Evolutionary conservation across 2,113 vertebrate genomes (phyloP).

Genomic region (Cacatua alba): DNA sequence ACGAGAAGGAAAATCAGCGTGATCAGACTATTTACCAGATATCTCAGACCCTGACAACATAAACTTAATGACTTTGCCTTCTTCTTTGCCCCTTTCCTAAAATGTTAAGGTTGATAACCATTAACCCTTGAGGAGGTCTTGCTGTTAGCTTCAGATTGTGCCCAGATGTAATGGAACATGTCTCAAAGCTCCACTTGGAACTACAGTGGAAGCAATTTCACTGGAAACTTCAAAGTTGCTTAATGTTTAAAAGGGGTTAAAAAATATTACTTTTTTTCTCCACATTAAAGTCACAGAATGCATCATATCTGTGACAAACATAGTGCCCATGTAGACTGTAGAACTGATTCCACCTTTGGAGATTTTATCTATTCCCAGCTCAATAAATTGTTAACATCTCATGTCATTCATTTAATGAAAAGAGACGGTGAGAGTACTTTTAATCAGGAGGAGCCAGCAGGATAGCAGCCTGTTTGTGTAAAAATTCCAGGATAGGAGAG

Average conservation of each 20-base stretch:
- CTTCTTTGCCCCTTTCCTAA: neutral
- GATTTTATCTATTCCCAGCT: neutral
- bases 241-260: neutral
- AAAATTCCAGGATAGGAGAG: neutral
- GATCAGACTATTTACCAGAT: neutral
- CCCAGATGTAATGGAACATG: neutral
- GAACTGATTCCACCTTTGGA: neutral
- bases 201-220: neutral
- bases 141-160: neutral
- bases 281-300: neutral
- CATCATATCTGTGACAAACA: neutral
- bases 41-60: neutral
- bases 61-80: neutral
- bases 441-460: neutral
- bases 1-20: neutral
- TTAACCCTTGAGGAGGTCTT: neutral
- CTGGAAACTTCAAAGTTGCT: neutral
- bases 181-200: neutral
- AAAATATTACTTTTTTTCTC: neutral
- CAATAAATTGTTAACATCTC: neutral
- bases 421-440: neutral
- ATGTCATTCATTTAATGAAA: neutral
- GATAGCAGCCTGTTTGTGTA: neutral
- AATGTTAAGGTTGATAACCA: neutral
- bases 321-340: neutral